These are phyloP conservation scores for Drosophila watanabei DNA, from an alignment of 1,140 invertebrate species.

Conservation along the genomic window DNA sequence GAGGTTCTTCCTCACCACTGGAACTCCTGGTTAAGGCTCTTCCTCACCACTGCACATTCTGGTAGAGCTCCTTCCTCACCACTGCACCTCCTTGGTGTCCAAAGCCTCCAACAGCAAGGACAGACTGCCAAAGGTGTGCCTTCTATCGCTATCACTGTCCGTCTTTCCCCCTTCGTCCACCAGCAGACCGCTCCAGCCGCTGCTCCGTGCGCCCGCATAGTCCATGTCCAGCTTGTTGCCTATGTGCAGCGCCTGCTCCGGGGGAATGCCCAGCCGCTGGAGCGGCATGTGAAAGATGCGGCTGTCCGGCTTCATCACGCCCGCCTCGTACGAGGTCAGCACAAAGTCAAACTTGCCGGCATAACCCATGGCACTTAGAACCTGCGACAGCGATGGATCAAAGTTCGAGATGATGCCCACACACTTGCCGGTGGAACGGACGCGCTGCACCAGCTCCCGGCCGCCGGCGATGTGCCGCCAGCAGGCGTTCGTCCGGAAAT, in stretches of 20 bases:
- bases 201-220: conserved; percentile 90
- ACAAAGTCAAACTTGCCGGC: conserved; percentile 74
- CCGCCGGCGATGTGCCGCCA: conserved; percentile 65
- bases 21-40: conserved; percentile 51
- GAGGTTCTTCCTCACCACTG: conserved; percentile 53
- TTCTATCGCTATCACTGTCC: too few species aligned
- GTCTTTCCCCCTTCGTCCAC: conserved; percentile 7
- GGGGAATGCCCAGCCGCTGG: conserved; percentile 65
- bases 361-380: conserved; percentile 65
- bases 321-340: conserved; percentile 77
- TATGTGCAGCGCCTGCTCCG: conserved; percentile 91
- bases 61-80: conserved; percentile 54
- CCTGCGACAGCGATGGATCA: conserved; percentile 67
- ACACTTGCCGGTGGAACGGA: conserved; percentile 59
- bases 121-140: conserved; percentile 53
- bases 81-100: conserved; percentile 50
- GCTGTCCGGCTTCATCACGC: conserved; percentile 68
- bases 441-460: conserved; percentile 56
- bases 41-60: conserved; percentile 64
- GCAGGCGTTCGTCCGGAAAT: conserved; percentile 65
- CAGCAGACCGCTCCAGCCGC: conserved; percentile 90
- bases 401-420: conserved; percentile 83
- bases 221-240: conserved; percentile 92
- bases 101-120: conserved; percentile 51
- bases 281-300: conserved; percentile 68